Evolutionary conservation across 1,140 invertebrate genomes (phyloP).

Genomic region (Sipha flava): DNA sequence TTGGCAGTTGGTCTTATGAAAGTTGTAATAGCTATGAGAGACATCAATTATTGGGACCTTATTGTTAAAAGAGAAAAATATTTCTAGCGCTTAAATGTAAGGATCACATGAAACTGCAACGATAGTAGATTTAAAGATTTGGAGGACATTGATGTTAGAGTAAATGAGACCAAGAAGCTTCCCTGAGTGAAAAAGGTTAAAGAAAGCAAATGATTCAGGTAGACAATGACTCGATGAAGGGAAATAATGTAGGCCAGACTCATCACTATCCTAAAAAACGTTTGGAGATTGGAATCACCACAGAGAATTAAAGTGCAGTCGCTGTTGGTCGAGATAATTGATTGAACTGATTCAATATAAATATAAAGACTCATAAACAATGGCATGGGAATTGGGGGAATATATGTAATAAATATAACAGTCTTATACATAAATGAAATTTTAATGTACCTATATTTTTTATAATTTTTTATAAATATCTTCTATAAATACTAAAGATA

Average conservation of each 20-base stretch:
- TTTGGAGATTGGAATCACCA: neutral
- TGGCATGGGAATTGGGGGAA: neutral
- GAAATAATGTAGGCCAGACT: neutral
- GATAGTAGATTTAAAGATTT: neutral
- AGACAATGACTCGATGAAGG: neutral
- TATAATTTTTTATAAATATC: too few relatives aligned
- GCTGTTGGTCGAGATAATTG: neutral
- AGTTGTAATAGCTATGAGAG: neutral
- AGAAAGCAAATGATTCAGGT: neutral
- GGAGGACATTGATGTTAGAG: neutral
- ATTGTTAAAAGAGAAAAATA: neutral
- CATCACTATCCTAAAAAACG: neutral
- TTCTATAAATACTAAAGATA: too few relatives aligned
- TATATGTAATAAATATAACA: too few relatives aligned
- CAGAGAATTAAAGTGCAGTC: neutral
- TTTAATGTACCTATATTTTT: too few relatives aligned
- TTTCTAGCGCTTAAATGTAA: neutral
- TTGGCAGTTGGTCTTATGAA: neutral
- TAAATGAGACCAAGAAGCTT: neutral
- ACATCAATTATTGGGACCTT: too few relatives aligned
- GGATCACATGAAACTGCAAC: neutral
- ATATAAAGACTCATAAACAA: too few relatives aligned
- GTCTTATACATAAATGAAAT: too few relatives aligned
- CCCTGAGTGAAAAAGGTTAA: neutral
- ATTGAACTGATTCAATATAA: too few relatives aligned